A percentile compares a stretch with the other conserved stretches of the same genome.
Evolutionary conservation across 92 coral and sea anemone genomes (phyloP).

Genomic region (Epizoanthus scotinus): DNA sequence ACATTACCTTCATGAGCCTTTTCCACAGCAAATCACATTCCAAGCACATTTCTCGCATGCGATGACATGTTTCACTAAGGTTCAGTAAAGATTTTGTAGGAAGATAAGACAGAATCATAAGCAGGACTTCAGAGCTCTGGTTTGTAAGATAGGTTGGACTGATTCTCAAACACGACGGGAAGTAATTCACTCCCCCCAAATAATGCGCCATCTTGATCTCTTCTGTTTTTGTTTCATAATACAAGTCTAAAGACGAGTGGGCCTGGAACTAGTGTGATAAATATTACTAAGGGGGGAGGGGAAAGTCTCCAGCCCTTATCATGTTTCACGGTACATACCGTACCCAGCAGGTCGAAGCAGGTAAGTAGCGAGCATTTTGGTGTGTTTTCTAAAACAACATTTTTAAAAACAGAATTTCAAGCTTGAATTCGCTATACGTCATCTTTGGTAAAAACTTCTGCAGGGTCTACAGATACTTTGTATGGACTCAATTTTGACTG

Average conservation of each 20-base stretch:
- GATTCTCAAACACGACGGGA: constrained; percentile 21
- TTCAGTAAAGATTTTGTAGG: constrained; percentile 77
- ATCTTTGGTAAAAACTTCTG: too few relatives aligned
- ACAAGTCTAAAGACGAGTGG: background rate
- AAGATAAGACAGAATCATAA: constrained; percentile 62
- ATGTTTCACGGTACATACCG: too few relatives aligned
- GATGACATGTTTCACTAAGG: constrained; percentile 73
- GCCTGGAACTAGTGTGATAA: background rate
- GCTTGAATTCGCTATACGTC: too few relatives aligned
- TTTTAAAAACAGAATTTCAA: too few relatives aligned
- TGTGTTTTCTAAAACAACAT: too few relatives aligned
- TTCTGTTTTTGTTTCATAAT: constrained; percentile 34
- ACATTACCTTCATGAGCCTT: constrained; percentile 65
- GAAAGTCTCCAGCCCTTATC: background rate
- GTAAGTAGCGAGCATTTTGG: too few relatives aligned
- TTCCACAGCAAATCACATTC: constrained; percentile 77
- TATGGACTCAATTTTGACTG: too few relatives aligned
- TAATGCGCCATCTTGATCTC: constrained; percentile 22
- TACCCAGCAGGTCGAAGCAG: too few relatives aligned
- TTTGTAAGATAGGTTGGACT: constrained; percentile 43
- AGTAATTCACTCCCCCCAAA: background rate
- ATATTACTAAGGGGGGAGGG: background rate
- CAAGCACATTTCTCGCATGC: constrained; percentile 60
- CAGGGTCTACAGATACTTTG: too few relatives aligned
- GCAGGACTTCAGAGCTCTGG: constrained; percentile 73